Conservation (phyloP, 2,113 vertebrate species). For the Hemichromis elongatus region DNA sequence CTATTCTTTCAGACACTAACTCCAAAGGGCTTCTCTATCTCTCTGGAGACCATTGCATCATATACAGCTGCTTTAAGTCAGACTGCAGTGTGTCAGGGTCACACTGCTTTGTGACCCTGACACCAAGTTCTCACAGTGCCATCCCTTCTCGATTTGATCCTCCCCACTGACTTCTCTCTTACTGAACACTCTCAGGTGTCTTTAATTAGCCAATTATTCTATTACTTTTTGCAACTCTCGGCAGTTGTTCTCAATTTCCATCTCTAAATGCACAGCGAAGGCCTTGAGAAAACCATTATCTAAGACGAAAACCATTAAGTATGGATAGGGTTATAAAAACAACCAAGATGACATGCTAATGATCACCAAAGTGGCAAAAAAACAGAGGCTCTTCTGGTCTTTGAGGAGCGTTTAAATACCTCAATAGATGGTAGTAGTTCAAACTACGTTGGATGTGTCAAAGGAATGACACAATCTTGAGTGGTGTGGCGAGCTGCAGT, state of each 20-base stretch:
- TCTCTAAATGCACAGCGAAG: slow-evolving; percentile 1
- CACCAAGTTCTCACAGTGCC: slow-evolving; percentile 6
- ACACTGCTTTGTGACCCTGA: slow-evolving; percentile 28
- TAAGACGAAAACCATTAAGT: slow-evolving; percentile 65
- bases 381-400: slow-evolving; percentile 42
- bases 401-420: neutral
- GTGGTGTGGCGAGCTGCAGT: neutral
- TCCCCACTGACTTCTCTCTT: slow-evolving; percentile 12
- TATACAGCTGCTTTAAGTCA: slow-evolving; percentile 57
- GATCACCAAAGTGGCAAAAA: slow-evolving; percentile 48
- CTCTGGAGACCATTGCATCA: slow-evolving; percentile 21
- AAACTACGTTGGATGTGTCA: neutral
- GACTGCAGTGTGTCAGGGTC: neutral
- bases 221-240: slow-evolving; percentile 4
- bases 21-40: neutral
- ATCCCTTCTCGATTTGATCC: slow-evolving; percentile 26
- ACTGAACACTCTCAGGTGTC: slow-evolving; percentile 22
- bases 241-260: slow-evolving; percentile 8
- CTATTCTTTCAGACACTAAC: slow-evolving; percentile 11
- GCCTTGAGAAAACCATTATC: slow-evolving; percentile 69
- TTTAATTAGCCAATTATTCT: slow-evolving; percentile 50
- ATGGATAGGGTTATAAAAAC: slow-evolving; percentile 54
- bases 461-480: neutral
- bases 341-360: slow-evolving; percentile 58
- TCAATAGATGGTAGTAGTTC: neutral